A percentile compares a stretch with the other conserved stretches of the same genome.
phyloP scores from a whole-genome alignment of 1,140 invertebrate genomes.

The Eueides isabella region DNA sequence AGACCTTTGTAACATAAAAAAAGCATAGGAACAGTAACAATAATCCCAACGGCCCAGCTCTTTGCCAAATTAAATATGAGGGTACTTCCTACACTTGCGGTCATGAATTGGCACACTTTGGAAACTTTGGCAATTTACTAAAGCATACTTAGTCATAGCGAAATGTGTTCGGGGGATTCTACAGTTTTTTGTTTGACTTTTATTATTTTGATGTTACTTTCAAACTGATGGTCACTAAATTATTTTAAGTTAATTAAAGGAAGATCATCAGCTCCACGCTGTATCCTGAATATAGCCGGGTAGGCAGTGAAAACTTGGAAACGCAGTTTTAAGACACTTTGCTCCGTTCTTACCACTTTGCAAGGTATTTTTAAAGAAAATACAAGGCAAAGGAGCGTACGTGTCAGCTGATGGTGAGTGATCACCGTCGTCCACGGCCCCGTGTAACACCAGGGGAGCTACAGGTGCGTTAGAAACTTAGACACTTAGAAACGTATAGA shows the following conservation, averaged over 20 bases:
- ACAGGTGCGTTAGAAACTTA: too few species aligned
- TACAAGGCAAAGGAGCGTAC: too few species aligned
- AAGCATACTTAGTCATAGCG: constrained; percentile 46
- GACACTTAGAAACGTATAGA: too few species aligned
- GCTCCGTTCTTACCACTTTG: too few species aligned
- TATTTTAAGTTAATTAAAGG: not conserved
- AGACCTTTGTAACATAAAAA: not conserved
- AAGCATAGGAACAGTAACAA: constrained; percentile 41
- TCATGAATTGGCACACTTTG: constrained; percentile 55
- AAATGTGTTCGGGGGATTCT: constrained; percentile 35
- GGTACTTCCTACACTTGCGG: constrained; percentile 49
- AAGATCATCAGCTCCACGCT: too few species aligned
- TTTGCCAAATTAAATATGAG: constrained; percentile 62
- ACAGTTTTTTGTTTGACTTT: constrained; percentile 1
- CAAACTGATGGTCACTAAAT: not conserved
- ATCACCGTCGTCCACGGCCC: too few species aligned
- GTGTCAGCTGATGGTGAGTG: too few species aligned
- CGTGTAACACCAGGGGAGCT: too few species aligned
- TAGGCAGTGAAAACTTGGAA: too few species aligned
- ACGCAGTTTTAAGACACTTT: too few species aligned
- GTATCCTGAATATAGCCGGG: too few species aligned
- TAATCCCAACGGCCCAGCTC: constrained; percentile 45
- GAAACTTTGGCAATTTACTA: constrained; percentile 50
- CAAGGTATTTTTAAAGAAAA: too few species aligned
- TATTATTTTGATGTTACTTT: not conserved